phyloP scores from a whole-genome alignment of 2,888 invertebrate genomes.

The Meta bourneti region DNA sequence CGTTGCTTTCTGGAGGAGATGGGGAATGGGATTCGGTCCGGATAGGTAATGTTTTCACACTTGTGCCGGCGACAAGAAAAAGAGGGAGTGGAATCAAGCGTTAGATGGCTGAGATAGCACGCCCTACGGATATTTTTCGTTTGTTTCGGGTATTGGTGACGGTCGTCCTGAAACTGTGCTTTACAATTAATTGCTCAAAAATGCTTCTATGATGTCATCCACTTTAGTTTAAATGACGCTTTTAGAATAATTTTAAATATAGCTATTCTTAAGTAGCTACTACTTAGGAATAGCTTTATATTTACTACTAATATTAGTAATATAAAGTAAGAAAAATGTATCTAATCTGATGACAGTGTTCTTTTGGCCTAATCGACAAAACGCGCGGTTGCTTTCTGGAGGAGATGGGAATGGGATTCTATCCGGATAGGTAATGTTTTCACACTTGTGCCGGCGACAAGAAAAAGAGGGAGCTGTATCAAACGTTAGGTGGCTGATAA shows the following conservation, averaged over 20 bases:
- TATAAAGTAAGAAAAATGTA: not conserved
- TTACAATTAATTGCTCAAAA: too few species aligned
- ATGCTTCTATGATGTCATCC: too few species aligned
- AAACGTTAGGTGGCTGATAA: too few species aligned
- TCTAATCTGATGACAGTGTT: constrained; percentile 47
- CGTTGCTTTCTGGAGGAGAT: constrained; percentile 19
- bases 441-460: constrained; percentile 8
- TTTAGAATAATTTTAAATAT: too few species aligned
- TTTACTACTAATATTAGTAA: too few species aligned
- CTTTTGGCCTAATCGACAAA: constrained; percentile 39
- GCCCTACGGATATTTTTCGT: too few species aligned
- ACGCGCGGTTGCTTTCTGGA: constrained; percentile 23
- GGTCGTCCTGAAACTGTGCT: too few species aligned
- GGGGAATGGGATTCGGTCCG: constrained; percentile 14
- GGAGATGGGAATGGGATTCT: constrained; percentile 24
- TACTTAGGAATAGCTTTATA: too few species aligned
- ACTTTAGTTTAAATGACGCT: too few species aligned
- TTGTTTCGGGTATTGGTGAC: too few species aligned
- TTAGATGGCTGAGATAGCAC: too few species aligned
- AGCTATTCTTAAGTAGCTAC: too few species aligned
- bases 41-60: constrained; percentile 28
- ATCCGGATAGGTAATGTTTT: constrained; percentile 14
- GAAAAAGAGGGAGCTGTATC: not conserved
- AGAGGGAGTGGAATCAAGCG: not conserved
- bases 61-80: not conserved